Conservation (phyloP, 1,140 invertebrate species). For the Nasonia vitripennis region DNA sequence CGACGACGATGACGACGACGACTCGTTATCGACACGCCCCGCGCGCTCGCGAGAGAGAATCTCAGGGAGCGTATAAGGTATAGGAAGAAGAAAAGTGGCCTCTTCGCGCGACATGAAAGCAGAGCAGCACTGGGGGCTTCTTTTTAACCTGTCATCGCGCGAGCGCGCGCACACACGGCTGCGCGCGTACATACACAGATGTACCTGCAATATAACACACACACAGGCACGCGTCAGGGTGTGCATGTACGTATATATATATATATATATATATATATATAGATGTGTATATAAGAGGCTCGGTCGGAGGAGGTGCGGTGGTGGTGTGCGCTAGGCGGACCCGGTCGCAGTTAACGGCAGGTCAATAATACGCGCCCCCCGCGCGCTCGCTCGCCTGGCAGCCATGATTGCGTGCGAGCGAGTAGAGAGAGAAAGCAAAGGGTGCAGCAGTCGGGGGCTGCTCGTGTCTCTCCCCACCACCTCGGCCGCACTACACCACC, state of each 20-base stretch:
- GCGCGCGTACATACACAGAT: neutral
- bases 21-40: conserved; percentile 12
- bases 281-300: conserved; percentile 49
- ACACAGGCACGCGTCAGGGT: too few relatives aligned
- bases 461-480: conserved; percentile 32
- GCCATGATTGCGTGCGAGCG: conserved; percentile 70
- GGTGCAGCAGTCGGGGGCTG: conserved; percentile 22
- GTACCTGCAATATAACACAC: neutral
- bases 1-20: too few relatives aligned
- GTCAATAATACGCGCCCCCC: conserved; percentile 68
- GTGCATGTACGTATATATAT: neutral
- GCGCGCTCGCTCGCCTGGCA: conserved; percentile 61
- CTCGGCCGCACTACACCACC: neutral
- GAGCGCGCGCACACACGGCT: neutral
- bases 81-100: neutral
- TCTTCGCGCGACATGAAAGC: neutral
- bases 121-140: neutral
- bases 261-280: conserved; percentile 19
- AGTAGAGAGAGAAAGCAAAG: conserved; percentile 57
- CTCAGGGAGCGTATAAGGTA: neutral
- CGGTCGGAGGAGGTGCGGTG: neutral
- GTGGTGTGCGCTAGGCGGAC: neutral
- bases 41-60: neutral
- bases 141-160: neutral
- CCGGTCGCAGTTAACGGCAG: conserved; percentile 57